phyloP scores from a whole-genome alignment of 2,113 vertebrate species.

The Carlito syrichta region DNA sequence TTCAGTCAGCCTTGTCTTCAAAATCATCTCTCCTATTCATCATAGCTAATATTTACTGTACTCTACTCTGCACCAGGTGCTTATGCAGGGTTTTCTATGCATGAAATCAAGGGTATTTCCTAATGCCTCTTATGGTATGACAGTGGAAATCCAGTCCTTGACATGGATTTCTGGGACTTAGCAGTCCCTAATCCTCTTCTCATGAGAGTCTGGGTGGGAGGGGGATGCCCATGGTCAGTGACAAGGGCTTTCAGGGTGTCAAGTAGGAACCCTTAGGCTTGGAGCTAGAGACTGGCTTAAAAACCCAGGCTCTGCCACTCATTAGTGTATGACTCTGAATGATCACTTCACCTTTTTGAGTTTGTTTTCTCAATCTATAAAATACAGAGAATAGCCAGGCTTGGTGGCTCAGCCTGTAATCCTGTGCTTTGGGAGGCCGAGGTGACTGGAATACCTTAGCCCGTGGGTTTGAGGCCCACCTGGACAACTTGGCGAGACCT shows the following conservation, averaged over 20 bases:
- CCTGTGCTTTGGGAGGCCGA: no score
- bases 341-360: neutral
- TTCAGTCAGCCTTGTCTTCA: neutral
- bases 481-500: no score
- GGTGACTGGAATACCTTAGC: no score
- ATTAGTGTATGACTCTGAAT: neutral
- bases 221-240: neutral
- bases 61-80: neutral
- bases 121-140: neutral
- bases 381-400: neutral
- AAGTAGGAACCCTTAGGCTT: neutral
- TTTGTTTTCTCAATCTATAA: neutral
- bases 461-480: no score
- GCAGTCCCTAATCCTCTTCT: neutral
- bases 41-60: neutral
- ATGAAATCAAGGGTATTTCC: slow-evolving; percentile 1
- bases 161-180: neutral
- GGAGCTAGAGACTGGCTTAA: neutral
- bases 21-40: neutral
- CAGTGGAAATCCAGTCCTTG: neutral
- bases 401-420: no score
- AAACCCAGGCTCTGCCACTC: neutral
- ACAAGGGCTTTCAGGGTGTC: neutral
- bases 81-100: neutral
- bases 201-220: neutral